Conservation (phyloP, 2,888 invertebrate species). For the Cheilosia soror region DNA sequence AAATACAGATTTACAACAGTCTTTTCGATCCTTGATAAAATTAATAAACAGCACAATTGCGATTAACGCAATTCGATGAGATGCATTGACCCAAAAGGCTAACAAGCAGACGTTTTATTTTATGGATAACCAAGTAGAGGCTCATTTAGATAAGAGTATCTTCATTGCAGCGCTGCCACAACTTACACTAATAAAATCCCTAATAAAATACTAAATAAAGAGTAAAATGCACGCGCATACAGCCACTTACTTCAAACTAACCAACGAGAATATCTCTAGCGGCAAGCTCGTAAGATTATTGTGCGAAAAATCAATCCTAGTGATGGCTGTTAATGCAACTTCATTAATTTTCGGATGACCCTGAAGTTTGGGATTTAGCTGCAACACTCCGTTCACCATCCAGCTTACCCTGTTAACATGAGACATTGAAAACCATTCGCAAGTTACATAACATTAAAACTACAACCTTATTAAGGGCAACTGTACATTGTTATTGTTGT, state of each 20-base stretch:
- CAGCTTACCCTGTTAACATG: conserved; percentile 87
- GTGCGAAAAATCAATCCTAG: conserved; percentile 95
- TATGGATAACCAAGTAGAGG: too few relatives aligned
- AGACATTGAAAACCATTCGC: conserved; percentile 63
- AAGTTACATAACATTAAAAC: conserved; percentile 76
- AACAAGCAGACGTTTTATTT: too few relatives aligned
- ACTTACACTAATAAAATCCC: too few relatives aligned
- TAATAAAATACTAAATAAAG: background rate
- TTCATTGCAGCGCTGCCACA: too few relatives aligned
- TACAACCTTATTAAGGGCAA: conserved; percentile 88
- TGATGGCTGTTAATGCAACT: conserved; percentile 94
- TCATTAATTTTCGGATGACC: conserved; percentile 88
- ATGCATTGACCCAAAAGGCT: too few relatives aligned
- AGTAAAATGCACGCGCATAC: background rate
- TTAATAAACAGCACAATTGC: too few relatives aligned
- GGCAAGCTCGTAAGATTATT: conserved; percentile 94
- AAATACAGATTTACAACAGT: too few relatives aligned
- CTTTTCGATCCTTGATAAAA: too few relatives aligned
- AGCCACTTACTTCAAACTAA: conserved; percentile 87
- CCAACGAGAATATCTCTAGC: conserved; percentile 91
- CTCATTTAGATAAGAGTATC: too few relatives aligned
- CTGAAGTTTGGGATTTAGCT: conserved; percentile 92
- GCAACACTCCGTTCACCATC: conserved; percentile 92
- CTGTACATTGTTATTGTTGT: conserved; percentile 88
- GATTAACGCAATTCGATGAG: too few relatives aligned